phyloP scores from a whole-genome alignment of 2,888 invertebrate species.

The Coenonympha glycerion region DNA sequence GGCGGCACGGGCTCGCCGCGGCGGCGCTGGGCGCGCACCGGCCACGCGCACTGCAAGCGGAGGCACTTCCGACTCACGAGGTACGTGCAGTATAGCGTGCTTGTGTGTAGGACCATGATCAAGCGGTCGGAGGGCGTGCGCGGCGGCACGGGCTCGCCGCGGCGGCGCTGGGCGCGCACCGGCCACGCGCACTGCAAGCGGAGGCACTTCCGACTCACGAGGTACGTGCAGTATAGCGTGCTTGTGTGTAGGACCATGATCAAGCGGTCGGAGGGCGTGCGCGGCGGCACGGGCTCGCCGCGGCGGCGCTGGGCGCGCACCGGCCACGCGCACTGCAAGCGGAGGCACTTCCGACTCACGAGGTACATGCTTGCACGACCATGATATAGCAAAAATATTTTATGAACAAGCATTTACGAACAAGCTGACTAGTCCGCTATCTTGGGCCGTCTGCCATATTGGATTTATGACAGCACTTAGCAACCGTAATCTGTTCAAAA shows the following conservation, averaged over 20 bases:
- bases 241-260: slow-evolving; percentile 83
- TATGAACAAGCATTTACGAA: too few relatives aligned
- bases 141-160: slow-evolving; percentile 73
- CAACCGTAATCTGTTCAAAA: too few relatives aligned
- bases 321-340: slow-evolving; percentile 87
- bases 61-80: slow-evolving; percentile 93
- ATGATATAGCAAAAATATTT: too few relatives aligned
- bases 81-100: slow-evolving; percentile 45
- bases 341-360: slow-evolving; percentile 90
- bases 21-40: slow-evolving; percentile 82
- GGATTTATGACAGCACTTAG: too few relatives aligned
- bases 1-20: slow-evolving; percentile 74
- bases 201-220: slow-evolving; percentile 91
- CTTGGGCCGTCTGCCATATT: too few relatives aligned
- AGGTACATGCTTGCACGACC: slow-evolving; percentile 81
- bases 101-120: slow-evolving; percentile 83
- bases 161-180: slow-evolving; percentile 81
- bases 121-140: slow-evolving; percentile 92
- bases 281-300: slow-evolving; percentile 76
- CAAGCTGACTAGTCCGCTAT: too few relatives aligned
- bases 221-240: slow-evolving; percentile 58
- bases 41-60: slow-evolving; percentile 86
- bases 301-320: slow-evolving; percentile 80
- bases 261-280: slow-evolving; percentile 90
- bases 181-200: slow-evolving; percentile 87